A percentile compares a stretch with the other conserved stretches of the same genome.
Evolutionary conservation across 2,888 invertebrate genomes (phyloP).

Genomic region (Synergus gifuensis): DNA sequence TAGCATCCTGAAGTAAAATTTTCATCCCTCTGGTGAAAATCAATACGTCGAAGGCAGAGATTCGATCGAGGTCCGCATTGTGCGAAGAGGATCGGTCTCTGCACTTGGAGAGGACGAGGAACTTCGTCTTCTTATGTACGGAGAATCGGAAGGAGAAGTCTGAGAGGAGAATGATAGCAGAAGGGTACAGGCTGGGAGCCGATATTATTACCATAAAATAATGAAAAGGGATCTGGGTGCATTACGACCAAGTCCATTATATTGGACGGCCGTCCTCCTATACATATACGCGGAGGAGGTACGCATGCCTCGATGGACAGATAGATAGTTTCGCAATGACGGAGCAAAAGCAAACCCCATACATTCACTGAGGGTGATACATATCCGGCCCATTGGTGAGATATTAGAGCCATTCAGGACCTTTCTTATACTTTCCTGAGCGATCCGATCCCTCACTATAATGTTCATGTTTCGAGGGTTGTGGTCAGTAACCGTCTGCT

Average conservation of each 20-base stretch:
- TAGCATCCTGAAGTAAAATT: neutral
- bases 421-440: neutral
- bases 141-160: neutral
- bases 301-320: conserved; percentile 63
- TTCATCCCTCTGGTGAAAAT: neutral
- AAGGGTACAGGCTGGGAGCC: conserved; percentile 29
- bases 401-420: conserved; percentile 32
- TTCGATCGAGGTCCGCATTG: conserved; percentile 13
- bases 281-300: conserved; percentile 45
- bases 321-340: conserved; percentile 65
- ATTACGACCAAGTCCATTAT: conserved; percentile 62
- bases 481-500: neutral
- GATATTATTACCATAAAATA: conserved; percentile 66
- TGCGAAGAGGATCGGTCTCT: conserved; percentile 25
- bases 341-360: conserved; percentile 54
- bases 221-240: conserved; percentile 66
- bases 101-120: neutral
- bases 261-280: conserved; percentile 49
- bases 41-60: conserved; percentile 1
- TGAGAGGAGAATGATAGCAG: conserved; percentile 21
- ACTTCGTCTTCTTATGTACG: conserved; percentile 3
- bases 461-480: neutral
- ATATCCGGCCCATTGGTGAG: conserved; percentile 14
- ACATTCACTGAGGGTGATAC: conserved; percentile 53
- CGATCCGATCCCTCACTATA: neutral